Evolutionary conservation across 2,113 vertebrate species (phyloP), one percentile per base, ranked within the genome.

Genomic region (Turdus rufiventris): DNA sequence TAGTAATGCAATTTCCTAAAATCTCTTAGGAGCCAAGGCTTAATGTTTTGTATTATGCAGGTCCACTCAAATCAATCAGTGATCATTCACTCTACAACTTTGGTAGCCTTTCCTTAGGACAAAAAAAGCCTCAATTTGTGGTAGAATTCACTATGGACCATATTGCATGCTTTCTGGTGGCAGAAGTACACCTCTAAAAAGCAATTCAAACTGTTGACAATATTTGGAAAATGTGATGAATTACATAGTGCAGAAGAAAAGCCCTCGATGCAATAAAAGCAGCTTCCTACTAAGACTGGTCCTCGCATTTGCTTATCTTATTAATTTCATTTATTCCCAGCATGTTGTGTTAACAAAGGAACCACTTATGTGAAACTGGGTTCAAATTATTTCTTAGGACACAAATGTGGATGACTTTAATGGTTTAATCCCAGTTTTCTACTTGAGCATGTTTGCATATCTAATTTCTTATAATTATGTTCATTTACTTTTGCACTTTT

Each of bases 311-410:
- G 3, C 8, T 74, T 87, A 67, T 77, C 19, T 73, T 58, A 58
- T 58, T 71, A 50, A 77, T 84, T 70, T 58, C 62, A 77, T 40
- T 62, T 8, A 28, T n/a, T 61, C 33, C 33, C 28, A 63, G 10
- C 26, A 29, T 3, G 16, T 3, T 84, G 12, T 20, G 12, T 61
- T 65, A 86, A 38, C 11, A 51, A 84, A 80, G 18, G 40, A 74
- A 38, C 5, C 0, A 0, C 42, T 83, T 83, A 42, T 12, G 2
- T 3, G 9, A 36, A 82, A 57, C 23, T 60, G 38, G 4, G 10
- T 74, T 77, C 36, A 89, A 50, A 66, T 48, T 57, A 23, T 68
- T 68, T 87, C 60, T 67, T 58, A 60, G 34, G 34, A 48, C 11
- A 34, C 8, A 48, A 17, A 33, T n/a, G 31, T 5, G 18, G 16